Evolutionary conservation across 2,113 vertebrate genomes (phyloP).

Genomic region (Baryphthengus martii): DNA sequence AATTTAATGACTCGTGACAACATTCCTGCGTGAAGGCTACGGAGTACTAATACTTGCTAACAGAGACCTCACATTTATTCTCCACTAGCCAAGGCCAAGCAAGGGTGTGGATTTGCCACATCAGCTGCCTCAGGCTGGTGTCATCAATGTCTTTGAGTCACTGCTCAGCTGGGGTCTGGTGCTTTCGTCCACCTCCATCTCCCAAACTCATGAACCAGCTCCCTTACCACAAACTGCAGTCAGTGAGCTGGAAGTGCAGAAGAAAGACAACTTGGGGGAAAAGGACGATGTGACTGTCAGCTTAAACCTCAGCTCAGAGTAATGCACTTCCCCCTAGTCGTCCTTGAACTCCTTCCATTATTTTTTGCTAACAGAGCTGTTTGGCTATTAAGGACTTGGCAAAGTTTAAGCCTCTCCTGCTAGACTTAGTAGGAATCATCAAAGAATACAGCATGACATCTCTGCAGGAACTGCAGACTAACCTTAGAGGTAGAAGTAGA

Average conservation of each 20-base stretch:
- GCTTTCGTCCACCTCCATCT: background rate
- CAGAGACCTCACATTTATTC: background rate
- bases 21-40: background rate
- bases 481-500: background rate
- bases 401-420: background rate
- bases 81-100: background rate
- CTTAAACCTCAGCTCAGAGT: background rate
- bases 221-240: background rate
- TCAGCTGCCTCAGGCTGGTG: background rate
- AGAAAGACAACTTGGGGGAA: background rate
- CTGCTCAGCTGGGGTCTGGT: background rate
- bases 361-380: background rate
- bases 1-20: background rate
- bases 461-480: background rate
- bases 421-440: background rate
- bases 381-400: background rate
- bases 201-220: background rate
- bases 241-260: background rate
- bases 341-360: background rate
- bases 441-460: background rate
- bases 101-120: background rate
- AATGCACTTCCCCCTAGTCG: rapidly evolving
- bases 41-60: background rate
- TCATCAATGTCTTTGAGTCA: background rate
- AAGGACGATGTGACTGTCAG: background rate